Evolutionary conservation across 2,888 invertebrate species (phyloP).

Genomic region (Lypha dubia): DNA sequence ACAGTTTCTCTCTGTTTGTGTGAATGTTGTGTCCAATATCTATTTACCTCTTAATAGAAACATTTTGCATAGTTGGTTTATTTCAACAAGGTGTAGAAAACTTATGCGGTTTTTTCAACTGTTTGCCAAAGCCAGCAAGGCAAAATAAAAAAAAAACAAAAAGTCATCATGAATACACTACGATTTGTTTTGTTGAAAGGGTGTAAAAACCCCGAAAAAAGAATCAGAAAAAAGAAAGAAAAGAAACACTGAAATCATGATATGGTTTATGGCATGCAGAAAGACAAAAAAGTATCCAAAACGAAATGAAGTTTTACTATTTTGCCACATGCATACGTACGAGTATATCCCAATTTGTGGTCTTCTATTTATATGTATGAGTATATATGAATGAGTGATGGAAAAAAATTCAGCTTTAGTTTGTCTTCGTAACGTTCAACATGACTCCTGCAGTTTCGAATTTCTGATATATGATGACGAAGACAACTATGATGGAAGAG

Average conservation of each 20-base stretch:
- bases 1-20: neutral
- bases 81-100: conserved; percentile 61
- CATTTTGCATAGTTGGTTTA: conserved; percentile 60
- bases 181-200: conserved; percentile 40
- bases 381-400: neutral
- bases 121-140: conserved; percentile 22
- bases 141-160: conserved; percentile 2
- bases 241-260: conserved; percentile 57
- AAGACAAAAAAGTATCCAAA: neutral
- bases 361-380: conserved; percentile 6
- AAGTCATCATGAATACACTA: conserved; percentile 28
- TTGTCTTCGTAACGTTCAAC: conserved; percentile 61
- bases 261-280: conserved; percentile 48
- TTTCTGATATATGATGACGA: conserved; percentile 55
- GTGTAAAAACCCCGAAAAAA: conserved; percentile 1
- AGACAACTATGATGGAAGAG: conserved; percentile 11
- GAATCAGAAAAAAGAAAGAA: conserved; percentile 2
- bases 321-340: conserved; percentile 26
- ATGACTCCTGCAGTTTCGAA: conserved; percentile 68
- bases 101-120: conserved; percentile 55
- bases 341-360: conserved; percentile 33
- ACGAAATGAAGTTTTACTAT: conserved; percentile 37
- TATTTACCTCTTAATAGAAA: conserved; percentile 46
- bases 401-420: conserved; percentile 12
- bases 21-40: conserved; percentile 18